Conservation (phyloP, 2,113 vertebrate genomes). For the Machaerirhynchus nigripectus region DNA sequence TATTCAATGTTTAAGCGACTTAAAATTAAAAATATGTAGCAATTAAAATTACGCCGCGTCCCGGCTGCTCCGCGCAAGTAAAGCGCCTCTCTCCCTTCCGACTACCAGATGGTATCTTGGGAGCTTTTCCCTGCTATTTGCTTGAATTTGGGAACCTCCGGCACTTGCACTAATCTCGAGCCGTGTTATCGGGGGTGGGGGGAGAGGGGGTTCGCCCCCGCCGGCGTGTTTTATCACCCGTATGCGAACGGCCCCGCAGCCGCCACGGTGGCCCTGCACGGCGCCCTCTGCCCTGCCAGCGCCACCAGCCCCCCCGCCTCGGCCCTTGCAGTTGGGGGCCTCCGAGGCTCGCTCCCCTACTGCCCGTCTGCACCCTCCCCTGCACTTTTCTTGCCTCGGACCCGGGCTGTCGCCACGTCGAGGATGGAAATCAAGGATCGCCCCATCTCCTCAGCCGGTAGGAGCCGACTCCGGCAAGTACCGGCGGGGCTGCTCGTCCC, state of each 20-base stretch:
- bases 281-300: not conserved
- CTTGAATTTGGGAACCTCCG: not conserved
- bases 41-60: not conserved
- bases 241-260: not conserved
- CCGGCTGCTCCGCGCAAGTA: not conserved
- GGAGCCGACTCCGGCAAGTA: not conserved
- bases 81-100: not conserved
- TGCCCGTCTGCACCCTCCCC: not conserved
- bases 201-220: accelerated
- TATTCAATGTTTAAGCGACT: not conserved
- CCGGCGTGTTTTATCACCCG: not conserved
- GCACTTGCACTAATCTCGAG: no score
- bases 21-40: not conserved
- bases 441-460: not conserved
- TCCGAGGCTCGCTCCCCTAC: not conserved
- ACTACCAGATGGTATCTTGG: accelerated
- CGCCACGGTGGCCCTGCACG: no score
- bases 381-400: not conserved
- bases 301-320: no score
- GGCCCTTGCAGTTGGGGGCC: not conserved
- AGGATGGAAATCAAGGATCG: not conserved
- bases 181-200: accelerated
- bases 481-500: no score
- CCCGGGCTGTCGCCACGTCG: not conserved
- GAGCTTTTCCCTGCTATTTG: accelerated